These are phyloP conservation scores for Myathropa florea DNA, from an alignment of 2,888 invertebrate genomes.

Conservation along the genomic window DNA sequence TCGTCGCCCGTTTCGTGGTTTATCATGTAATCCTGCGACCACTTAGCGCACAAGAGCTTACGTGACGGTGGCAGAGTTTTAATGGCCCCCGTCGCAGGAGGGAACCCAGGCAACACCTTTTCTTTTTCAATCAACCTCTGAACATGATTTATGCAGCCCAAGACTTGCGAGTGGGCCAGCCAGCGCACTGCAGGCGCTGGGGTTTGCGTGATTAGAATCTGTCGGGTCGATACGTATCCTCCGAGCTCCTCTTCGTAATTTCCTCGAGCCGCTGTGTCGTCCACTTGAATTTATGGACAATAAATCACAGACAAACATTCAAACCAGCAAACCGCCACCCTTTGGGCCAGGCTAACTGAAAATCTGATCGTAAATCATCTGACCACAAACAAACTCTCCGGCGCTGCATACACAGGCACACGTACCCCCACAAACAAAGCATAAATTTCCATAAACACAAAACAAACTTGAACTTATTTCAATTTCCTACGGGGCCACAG, in stretches of 20 bases:
- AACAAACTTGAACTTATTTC: constrained; percentile 70
- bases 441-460: constrained; percentile 70
- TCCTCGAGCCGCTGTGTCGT: constrained; percentile 41
- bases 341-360: constrained; percentile 58
- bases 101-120: constrained; percentile 32
- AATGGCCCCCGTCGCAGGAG: constrained; percentile 8
- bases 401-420: neutral
- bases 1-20: constrained; percentile 31
- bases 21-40: constrained; percentile 32
- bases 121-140: constrained; percentile 55
- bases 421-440: constrained; percentile 52
- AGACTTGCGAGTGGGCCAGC: neutral
- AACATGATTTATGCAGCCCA: constrained; percentile 52
- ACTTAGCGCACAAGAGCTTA: constrained; percentile 39
- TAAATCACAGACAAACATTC: constrained; percentile 62
- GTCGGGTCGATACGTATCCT: constrained; percentile 52
- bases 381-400: constrained; percentile 63
- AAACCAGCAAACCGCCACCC: constrained; percentile 57
- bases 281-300: constrained; percentile 67
- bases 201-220: constrained; percentile 68
- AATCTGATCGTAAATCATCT: constrained; percentile 67
- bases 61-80: constrained; percentile 38
- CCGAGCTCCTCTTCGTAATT: constrained; percentile 49
- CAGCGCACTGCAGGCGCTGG: neutral
- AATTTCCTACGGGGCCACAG: constrained; percentile 52